Evolutionary conservation across 2,797 vertebrate genomes (phyloP), one percentile per base, ranked within the genome.

Genomic region (Pangasius larnaudii): DNA sequence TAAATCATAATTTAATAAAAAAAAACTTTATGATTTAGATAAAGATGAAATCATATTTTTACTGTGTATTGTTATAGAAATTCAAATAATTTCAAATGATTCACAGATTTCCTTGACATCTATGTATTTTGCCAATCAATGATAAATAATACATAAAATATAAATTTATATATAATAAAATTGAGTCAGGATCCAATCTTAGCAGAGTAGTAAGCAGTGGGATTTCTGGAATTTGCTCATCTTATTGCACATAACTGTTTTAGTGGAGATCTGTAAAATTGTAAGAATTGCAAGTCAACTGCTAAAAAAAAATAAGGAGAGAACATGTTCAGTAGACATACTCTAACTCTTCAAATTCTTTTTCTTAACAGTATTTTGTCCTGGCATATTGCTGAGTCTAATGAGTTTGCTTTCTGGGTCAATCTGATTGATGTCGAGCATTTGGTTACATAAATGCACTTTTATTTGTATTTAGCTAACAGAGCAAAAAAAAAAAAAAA

Each of bases 391-490:
- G 63, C 22, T 63, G 36, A 85, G n/a, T 80, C 63, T 88, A 88
- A 85, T 78, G 14, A 18, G 82, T 69, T 46, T 30, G 78, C 67
- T 88, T 88, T 85, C 82, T 85, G 49, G 61, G 71, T 65, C 63
- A 85, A 27, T 33, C 86, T 59, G 79, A 83, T 63, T 61, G 8
- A 85, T 85, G 72, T 79, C 10, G 84, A 58, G 18, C 9, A 46
- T 65, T 75, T 79, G 33, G n/a, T 59, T 88, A 88, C 49, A 39
- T 42, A 85, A 85, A 88, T 71, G 74, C 49, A 71, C 63, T n/a
- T 56, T 85, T 84, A 46, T 77, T 46, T 36, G n/a, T 79, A 49
- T 53, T 58, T 46, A 58, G 63, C 83, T 88, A 85, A 88, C 78
- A 88, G 79, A 36, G 39, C 36, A 80, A 80, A 72, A 86, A 9